Conservation (phyloP, 1,140 invertebrate species). For the Ridgeia piscesae region DNA sequence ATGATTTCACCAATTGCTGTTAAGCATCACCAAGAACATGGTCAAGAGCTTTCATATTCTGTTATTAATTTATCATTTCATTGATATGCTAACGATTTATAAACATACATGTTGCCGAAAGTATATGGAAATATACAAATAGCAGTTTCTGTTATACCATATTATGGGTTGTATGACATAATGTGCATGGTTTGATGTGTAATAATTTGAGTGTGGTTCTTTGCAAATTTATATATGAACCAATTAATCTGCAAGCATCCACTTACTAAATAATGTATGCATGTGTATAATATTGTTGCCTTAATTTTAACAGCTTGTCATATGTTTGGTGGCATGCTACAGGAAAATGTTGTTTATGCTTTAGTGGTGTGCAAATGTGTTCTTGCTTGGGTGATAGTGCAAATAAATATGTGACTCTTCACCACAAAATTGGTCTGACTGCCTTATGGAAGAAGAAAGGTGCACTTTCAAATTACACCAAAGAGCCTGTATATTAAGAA, state of each 20-base stretch:
- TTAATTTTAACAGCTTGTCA: not conserved
- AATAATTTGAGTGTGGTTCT: not conserved
- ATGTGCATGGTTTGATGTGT: not conserved
- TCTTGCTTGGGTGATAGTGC: not conserved
- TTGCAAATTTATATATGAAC: not conserved
- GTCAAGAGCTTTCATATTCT: not conserved
- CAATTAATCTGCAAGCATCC: not conserved
- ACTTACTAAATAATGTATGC: not conserved
- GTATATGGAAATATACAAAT: not conserved
- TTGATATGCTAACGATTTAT: not conserved
- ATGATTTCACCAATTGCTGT: not conserved
- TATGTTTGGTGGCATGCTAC: not conserved
- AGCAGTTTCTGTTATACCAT: not conserved
- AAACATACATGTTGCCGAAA: not conserved
- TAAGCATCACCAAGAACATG: not conserved
- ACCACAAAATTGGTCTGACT: no score
- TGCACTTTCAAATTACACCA: no score
- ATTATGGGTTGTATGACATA: not conserved
- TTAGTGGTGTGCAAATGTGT: not conserved
- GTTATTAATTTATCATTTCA: not conserved
- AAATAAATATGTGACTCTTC: not conserved
- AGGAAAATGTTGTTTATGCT: not conserved
- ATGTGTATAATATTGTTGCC: not conserved
- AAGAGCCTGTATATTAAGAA: no score
- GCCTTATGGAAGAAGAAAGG: no score